Evolutionary conservation across 2,888 invertebrate genomes (phyloP).

Genomic region (Phengaris alcon): DNA sequence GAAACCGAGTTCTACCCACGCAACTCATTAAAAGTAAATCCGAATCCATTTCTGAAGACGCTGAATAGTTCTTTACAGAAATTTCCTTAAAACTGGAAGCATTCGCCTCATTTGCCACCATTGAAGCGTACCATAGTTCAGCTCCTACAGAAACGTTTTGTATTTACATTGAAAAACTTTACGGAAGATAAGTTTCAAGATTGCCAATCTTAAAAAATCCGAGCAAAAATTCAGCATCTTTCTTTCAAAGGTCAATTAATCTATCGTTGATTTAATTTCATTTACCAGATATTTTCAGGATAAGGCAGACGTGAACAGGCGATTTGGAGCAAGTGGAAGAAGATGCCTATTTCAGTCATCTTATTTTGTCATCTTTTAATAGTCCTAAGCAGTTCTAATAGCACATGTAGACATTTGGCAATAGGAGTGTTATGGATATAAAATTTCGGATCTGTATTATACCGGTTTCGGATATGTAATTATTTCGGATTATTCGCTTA

Average conservation of each 20-base stretch:
- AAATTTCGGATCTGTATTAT: too few species aligned
- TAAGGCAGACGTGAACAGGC: too few species aligned
- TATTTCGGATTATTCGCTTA: too few species aligned
- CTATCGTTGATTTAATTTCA: not conserved
- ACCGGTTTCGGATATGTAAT: too few species aligned
- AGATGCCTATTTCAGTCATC: too few species aligned
- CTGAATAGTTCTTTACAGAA: slow-evolving; percentile 69
- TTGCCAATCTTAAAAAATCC: not conserved
- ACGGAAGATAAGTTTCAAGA: slow-evolving; percentile 32
- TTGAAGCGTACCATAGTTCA: slow-evolving; percentile 63
- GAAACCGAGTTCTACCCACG: slow-evolving; percentile 70
- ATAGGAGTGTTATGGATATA: too few species aligned
- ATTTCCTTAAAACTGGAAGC: slow-evolving; percentile 71
- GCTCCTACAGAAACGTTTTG: slow-evolving; percentile 58
- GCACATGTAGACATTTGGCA: too few species aligned
- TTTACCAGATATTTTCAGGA: too few species aligned
- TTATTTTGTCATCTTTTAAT: too few species aligned
- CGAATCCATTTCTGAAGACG: slow-evolving; percentile 74
- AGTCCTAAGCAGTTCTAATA: too few species aligned
- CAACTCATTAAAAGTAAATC: slow-evolving; percentile 79
- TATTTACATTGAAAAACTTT: slow-evolving; percentile 49
- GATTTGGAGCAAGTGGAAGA: too few species aligned
- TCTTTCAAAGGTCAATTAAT: not conserved
- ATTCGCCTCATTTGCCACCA: slow-evolving; percentile 75
- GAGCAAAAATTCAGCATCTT: not conserved